A percentile compares a stretch with the other conserved stretches of the same genome.
Conservation (phyloP, 2,797 vertebrate genomes). For the Lagorchestes hirsutus region DNA sequence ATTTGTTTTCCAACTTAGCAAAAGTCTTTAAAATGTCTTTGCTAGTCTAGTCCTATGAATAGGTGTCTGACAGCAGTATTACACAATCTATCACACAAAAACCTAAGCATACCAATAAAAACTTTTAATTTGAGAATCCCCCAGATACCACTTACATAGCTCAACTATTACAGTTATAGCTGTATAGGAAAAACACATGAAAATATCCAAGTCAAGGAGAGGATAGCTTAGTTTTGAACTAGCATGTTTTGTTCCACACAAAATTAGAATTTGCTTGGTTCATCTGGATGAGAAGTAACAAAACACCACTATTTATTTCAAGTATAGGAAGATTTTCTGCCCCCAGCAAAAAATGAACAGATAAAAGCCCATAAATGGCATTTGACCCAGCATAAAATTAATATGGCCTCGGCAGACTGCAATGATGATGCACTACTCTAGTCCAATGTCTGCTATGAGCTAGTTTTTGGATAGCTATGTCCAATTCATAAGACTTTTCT, state of each 20-base stretch:
- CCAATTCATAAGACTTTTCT: background rate
- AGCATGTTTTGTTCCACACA: conserved; percentile 4
- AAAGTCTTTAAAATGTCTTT: background rate
- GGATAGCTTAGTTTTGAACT: conserved; percentile 41
- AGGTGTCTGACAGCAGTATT: conserved; percentile 8
- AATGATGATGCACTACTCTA: background rate
- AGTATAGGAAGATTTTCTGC: conserved; percentile 45
- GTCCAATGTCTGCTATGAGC: background rate
- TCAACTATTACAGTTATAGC: background rate
- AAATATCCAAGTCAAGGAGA: conserved; percentile 1
- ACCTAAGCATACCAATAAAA: background rate
- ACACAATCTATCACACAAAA: background rate
- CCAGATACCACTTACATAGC: background rate
- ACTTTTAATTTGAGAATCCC: background rate
- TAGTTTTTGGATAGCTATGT: conserved; percentile 6
- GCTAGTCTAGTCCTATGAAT: background rate
- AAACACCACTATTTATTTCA: conserved; percentile 9
- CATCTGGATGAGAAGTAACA: conserved; percentile 3
- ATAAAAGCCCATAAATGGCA: conserved; percentile 32
- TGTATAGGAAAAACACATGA: background rate
- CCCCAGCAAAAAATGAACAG: conserved; percentile 30
- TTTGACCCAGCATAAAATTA: conserved; percentile 27
- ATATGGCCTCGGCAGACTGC: background rate
- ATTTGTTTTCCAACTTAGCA: conserved; percentile 42
- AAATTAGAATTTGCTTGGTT: conserved; percentile 49